Evolutionary conservation across 2,888 invertebrate genomes (phyloP), one percentile per base, ranked within the genome.

Genomic region (Heterodera filipjevi): DNA sequence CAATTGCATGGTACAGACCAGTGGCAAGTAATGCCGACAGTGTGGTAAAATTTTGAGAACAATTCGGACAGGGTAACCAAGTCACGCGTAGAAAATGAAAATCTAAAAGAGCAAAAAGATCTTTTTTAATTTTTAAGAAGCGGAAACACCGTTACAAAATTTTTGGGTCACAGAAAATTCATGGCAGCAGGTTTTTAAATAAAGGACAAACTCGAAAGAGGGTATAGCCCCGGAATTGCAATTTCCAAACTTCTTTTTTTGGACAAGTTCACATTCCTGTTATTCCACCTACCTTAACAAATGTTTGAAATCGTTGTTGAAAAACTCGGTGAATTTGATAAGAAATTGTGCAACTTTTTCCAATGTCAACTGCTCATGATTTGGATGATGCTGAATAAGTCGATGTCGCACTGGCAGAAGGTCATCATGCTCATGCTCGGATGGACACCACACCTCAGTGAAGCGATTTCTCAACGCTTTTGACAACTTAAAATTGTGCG

Each of bases 391-490:
- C 22, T 59, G 22, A 14, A 8, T 8, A 46, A 75, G 44, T 2
- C 75, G 53, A 44, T n/a, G 75, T 12, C 35, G 59, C 39, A 75
- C 30, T n/a, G n/a, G n/a, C n/a, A 75, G 3, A 6, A 33, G 39
- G 12, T 79, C 77, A 19, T 46, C n/a, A 30, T 33, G 35, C 14
- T 70, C n/a, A 59, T 77, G 72, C 22, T 79, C 77, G 14, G n/a
- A 88, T 0, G 82, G 77, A 30, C 97, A 97, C 98, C 98, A 99
- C 89, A 99, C 95, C 91, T 99, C 99, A 0, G 99, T 98, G 87
- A 99, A 96, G 72, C 99, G 93, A 91, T 99, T 99, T 75, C 99
- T 92, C 74, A 99, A 91, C 0, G 99, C 98, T 0, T 97, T 97
- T 0, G 98, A 99, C 16, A 99, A 91, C 92, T 92, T 85, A 27